phyloP scores from a whole-genome alignment of 2,888 invertebrate genomes.

The Hoplodrina ambigua region DNA sequence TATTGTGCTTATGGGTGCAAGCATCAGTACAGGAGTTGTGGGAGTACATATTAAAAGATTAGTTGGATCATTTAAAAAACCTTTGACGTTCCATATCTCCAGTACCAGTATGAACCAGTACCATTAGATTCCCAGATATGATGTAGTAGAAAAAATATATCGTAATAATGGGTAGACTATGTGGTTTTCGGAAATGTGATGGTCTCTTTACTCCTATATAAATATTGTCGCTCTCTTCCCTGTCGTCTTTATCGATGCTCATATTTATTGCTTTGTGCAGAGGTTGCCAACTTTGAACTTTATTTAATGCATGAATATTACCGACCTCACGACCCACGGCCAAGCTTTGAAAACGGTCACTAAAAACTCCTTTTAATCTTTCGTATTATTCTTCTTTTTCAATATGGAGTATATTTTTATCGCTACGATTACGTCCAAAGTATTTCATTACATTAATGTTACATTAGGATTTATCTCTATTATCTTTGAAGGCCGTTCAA shows the following conservation, averaged over 20 bases:
- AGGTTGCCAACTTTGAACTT: constrained; percentile 5
- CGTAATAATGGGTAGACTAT: too few species aligned
- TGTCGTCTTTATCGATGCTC: not conserved
- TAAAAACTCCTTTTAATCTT: not conserved
- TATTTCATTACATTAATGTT: constrained; percentile 18
- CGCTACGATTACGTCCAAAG: constrained; percentile 5
- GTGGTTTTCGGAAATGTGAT: too few species aligned
- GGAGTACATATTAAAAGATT: too few species aligned
- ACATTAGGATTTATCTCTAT: constrained; percentile 17
- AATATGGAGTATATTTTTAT: not conserved
- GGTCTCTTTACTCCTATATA: not conserved
- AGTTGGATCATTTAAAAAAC: too few species aligned
- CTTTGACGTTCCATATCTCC: too few species aligned
- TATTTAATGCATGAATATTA: constrained; percentile 27
- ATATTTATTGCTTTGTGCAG: constrained; percentile 3
- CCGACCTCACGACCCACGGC: not conserved
- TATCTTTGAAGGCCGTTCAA: constrained; percentile 24
- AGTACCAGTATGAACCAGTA: too few species aligned
- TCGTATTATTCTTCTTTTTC: not conserved
- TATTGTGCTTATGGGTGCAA: too few species aligned
- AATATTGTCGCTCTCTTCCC: constrained; percentile 6
- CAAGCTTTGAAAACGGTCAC: not conserved
- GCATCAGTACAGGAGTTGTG: too few species aligned
- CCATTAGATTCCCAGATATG: too few species aligned
- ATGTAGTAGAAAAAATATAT: too few species aligned